Percentiles rank a stretch among this genome's conserved stretches.
Conservation (phyloP, 1,140 invertebrate species). For the Subanguina moxae region DNA sequence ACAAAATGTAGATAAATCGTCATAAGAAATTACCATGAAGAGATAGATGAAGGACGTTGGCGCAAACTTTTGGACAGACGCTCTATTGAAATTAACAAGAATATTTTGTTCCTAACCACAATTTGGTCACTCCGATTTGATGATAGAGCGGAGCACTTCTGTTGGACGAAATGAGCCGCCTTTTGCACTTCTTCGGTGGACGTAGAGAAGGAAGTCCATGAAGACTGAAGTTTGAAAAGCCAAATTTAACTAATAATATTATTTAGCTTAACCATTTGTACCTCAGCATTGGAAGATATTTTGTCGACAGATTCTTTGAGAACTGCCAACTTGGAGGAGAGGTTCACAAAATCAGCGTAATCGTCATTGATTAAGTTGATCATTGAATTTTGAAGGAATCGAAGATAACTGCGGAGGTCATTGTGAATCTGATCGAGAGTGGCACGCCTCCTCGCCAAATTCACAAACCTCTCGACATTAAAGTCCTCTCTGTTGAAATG, state of each 20-base stretch:
- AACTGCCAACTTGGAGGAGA: conserved; percentile 79
- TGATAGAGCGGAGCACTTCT: conserved; percentile 31
- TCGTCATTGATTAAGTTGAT: conserved; percentile 94
- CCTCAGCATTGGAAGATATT: conserved; percentile 45
- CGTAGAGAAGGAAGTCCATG: conserved; percentile 27
- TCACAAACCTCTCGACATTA: conserved; percentile 77
- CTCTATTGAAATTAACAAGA: conserved; percentile 29
- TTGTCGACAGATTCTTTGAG: conserved; percentile 52
- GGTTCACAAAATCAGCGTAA: conserved; percentile 91
- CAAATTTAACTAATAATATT: too few relatives aligned
- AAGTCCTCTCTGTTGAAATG: conserved; percentile 65
- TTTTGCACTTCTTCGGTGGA: conserved; percentile 37
- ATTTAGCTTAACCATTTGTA: too few relatives aligned
- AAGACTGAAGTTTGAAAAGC: conserved; percentile 20
- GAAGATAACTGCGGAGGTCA: conserved; percentile 82
- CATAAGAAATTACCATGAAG: not conserved
- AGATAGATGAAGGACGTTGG: conserved; percentile 1
- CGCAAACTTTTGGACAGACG: conserved; percentile 8
- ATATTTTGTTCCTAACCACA: conserved; percentile 34
- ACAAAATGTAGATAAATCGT: not conserved
- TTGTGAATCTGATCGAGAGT: conserved; percentile 80
- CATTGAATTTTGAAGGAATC: conserved; percentile 82
- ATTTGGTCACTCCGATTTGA: conserved; percentile 29
- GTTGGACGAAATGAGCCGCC: conserved; percentile 25
- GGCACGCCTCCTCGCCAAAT: conserved; percentile 72